A percentile compares a stretch with the other conserved stretches of the same genome.
phyloP scores from a whole-genome alignment of 2,888 invertebrate genomes.

The Caenorhabditis afra region DNA sequence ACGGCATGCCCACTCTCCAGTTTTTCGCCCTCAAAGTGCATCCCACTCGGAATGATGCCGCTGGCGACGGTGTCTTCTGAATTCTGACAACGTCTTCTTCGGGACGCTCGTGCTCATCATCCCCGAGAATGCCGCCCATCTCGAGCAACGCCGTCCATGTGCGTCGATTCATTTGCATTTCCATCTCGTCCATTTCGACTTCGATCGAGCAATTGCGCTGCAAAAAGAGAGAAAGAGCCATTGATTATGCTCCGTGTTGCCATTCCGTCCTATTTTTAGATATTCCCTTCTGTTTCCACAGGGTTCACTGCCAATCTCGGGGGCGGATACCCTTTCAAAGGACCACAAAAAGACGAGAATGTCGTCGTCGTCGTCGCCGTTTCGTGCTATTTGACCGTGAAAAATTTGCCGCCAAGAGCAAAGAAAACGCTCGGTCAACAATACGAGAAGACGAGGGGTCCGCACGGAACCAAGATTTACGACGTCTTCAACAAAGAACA shows the following conservation, averaged over 20 bases:
- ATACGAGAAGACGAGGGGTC: neutral
- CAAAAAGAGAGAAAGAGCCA: conserved; percentile 34
- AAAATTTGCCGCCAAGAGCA: conserved; percentile 19
- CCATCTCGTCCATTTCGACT: conserved; percentile 70
- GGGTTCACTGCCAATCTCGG: conserved; percentile 28
- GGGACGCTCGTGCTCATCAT: conserved; percentile 47
- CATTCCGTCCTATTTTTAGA: conserved; percentile 26
- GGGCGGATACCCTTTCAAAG: conserved; percentile 41
- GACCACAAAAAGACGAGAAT: neutral
- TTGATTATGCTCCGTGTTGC: conserved; percentile 11
- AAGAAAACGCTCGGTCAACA: neutral
- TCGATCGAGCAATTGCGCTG: conserved; percentile 70
- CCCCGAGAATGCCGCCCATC: conserved; percentile 86
- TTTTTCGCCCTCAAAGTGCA: conserved; percentile 32
- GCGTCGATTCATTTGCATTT: conserved; percentile 91
- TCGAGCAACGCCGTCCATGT: conserved; percentile 96
- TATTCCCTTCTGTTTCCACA: neutral
- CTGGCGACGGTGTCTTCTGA: neutral
- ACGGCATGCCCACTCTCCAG: conserved; percentile 71
- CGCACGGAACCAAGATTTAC: neutral
- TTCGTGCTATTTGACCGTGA: conserved; percentile 48
- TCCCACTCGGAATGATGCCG: conserved; percentile 30
- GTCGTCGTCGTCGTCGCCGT: conserved; percentile 7
- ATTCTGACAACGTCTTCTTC: conserved; percentile 9
- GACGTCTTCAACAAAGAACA: neutral